Base-by-base conservation (phyloP, 2,113 vertebrate species). In the Gobiocypris rarus region DNA sequence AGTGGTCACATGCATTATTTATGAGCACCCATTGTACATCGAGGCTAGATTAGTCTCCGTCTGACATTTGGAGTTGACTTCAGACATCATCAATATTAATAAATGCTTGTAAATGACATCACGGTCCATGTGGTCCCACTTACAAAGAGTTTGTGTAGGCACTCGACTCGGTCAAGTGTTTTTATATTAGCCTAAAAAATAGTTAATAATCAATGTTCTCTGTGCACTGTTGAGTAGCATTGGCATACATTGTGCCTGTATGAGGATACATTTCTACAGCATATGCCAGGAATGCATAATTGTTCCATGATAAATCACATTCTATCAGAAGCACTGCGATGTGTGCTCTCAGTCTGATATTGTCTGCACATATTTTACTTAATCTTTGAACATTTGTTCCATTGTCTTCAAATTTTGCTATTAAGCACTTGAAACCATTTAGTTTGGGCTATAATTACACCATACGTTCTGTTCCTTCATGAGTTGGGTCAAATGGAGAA, bases 1-100 rank as follows among this genome's bases (percentile, higher is more conserved):
- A 89, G 81, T 9, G 19, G 14, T 77, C 63, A 74, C 78, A 89
- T 91, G 86, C 88, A 90, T 92, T 73, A 89, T 91, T 91, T 76
- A 93, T 91, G 14, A 85, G 84, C 75, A 11, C 70, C 19, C 38
- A n/a, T 58, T 71, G 38, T 38, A 26, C 19, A 19, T 22, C 45
- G 2, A 50, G 14, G 54, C 82, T 19, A 52, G 70, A 67, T 87
- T 81, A 82, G 34, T 85, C 79, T 75, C 38, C 14, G 54, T 24
- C 75, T 86, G 86, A 87, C 80, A 85, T 87, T 87, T 79, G 26
- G 65, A 87, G 86, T 77, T 41, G 63, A 82, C 83, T 82, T 75
- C 54, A 38, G 73, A 22, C 10, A 63, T 63, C 74, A 87, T 92
- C 82, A 87, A 87, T 93, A 90, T 88, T 87, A 81, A 90, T 89